Evolutionary conservation across 2,797 vertebrate genomes (phyloP).

Genomic region (Squalus acanthias): DNA sequence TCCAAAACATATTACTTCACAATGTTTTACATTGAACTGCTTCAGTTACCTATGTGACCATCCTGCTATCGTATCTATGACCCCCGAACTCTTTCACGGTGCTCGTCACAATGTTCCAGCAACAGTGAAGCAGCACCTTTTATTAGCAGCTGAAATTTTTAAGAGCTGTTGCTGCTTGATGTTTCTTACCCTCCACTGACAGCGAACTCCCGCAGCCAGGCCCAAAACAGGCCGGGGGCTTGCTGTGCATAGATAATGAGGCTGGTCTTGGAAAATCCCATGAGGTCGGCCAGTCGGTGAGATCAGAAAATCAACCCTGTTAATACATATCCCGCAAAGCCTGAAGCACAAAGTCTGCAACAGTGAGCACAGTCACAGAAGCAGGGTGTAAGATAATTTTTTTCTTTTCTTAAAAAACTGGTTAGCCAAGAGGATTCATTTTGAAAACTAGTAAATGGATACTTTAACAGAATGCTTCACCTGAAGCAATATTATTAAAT

Average conservation of each 20-base stretch:
- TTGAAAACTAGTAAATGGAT: slow-evolving; percentile 26
- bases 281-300: neutral
- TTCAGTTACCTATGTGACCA: neutral
- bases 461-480: neutral
- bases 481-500: neutral
- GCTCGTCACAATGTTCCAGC: neutral
- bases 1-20: neutral
- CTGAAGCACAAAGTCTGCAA: neutral
- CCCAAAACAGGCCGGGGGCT: neutral
- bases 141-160: neutral
- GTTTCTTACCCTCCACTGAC: neutral
- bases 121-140: neutral
- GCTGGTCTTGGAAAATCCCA: neutral
- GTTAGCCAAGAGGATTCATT: slow-evolving; percentile 24
- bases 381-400: neutral
- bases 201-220: neutral
- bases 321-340: slow-evolving; percentile 20
- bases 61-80: neutral
- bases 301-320: slow-evolving; percentile 6
- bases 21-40: neutral
- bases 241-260: neutral
- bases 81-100: neutral
- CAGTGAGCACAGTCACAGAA: neutral
- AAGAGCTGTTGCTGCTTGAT: neutral
- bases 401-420: neutral